These are phyloP conservation scores for Trimorus sp. DNA, from an alignment of 2,888 invertebrate genomes.

Conservation along the genomic window DNA sequence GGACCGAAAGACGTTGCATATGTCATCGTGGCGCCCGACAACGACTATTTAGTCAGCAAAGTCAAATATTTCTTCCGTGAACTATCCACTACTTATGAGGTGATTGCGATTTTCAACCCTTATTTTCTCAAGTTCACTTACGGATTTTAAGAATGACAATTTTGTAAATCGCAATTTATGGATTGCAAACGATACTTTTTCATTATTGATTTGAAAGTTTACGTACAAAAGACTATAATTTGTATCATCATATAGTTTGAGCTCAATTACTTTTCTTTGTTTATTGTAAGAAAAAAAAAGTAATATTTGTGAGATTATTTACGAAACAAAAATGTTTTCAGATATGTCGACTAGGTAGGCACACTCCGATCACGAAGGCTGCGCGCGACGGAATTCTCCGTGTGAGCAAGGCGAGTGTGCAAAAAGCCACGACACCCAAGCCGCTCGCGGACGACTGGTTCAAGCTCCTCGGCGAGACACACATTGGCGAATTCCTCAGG, in stretches of 20 bases:
- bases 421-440: slow-evolving; percentile 82
- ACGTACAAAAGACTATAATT: too few relatives aligned
- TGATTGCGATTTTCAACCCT: slow-evolving; percentile 69
- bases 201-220: too few relatives aligned
- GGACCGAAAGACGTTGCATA: slow-evolving; percentile 97
- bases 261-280: too few relatives aligned
- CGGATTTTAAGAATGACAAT: too few relatives aligned
- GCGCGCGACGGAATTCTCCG: slow-evolving; percentile 94
- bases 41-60: slow-evolving; percentile 89
- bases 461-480: slow-evolving; percentile 90
- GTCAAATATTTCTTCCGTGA: slow-evolving; percentile 95
- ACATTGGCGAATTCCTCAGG: slow-evolving; percentile 91
- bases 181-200: too few relatives aligned
- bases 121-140: too few relatives aligned
- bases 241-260: too few relatives aligned
- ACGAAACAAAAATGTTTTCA: slow-evolving; percentile 65
- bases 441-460: slow-evolving; percentile 95
- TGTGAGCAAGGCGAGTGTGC: slow-evolving; percentile 87
- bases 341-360: slow-evolving; percentile 95
- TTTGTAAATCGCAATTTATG: too few relatives aligned
- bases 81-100: slow-evolving; percentile 95
- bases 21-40: slow-evolving; percentile 96
- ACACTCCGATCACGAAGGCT: slow-evolving; percentile 93
- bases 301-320: too few relatives aligned
- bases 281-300: too few relatives aligned